These are phyloP conservation scores for Cavia aperea DNA, from an alignment of 2,113 vertebrate genomes.

Conservation along the genomic window DNA sequence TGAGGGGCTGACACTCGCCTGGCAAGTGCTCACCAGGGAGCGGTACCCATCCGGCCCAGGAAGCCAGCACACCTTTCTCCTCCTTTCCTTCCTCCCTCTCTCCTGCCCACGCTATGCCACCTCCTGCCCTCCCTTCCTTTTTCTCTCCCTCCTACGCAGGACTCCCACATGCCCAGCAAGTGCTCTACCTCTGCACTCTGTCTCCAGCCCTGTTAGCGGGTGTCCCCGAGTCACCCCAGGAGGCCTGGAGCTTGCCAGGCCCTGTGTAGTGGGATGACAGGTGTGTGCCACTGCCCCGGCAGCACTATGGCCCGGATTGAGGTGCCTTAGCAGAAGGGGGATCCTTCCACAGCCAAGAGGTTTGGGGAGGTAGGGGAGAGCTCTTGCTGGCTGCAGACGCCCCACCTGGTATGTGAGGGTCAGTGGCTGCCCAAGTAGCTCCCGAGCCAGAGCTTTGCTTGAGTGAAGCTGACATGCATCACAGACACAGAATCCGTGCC, in stretches of 20 bases:
- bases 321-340: not conserved
- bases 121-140: too few relatives aligned
- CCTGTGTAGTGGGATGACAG: not conserved
- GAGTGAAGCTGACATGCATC: accelerated
- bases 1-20: not conserved
- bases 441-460: not conserved
- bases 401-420: accelerated
- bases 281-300: not conserved
- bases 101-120: too few relatives aligned
- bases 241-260: not conserved
- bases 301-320: accelerated
- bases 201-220: not conserved
- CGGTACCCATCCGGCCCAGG: not conserved
- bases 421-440: not conserved
- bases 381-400: not conserved
- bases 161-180: not conserved
- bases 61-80: not conserved
- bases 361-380: too few relatives aligned
- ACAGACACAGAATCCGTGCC: not conserved
- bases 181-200: not conserved
- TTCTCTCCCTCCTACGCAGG: not conserved
- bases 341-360: too few relatives aligned
- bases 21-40: not conserved
- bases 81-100: not conserved
- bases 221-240: not conserved